Evolutionary conservation across 2,797 vertebrate species (phyloP).

Genomic region (Sparus aurata): DNA sequence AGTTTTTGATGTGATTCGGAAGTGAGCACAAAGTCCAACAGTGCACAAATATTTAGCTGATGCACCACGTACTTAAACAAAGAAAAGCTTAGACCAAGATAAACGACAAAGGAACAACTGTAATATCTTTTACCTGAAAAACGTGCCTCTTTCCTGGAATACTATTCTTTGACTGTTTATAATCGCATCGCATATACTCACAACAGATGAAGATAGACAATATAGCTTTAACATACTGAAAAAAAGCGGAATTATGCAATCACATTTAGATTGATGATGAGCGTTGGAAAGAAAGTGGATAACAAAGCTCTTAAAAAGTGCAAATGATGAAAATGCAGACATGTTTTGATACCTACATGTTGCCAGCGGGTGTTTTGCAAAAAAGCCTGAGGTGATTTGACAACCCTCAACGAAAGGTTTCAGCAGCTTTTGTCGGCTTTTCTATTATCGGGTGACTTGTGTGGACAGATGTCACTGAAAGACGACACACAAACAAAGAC

Average conservation of each 20-base stretch:
- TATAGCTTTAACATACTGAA: background rate
- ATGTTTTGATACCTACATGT: too few relatives aligned
- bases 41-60: background rate
- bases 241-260: background rate
- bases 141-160: background rate
- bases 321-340: too few relatives aligned
- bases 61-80: background rate
- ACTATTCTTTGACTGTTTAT: background rate
- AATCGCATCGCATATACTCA: background rate
- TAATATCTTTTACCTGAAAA: background rate
- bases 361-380: too few relatives aligned
- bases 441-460: background rate
- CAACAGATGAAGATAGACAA: background rate
- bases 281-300: background rate
- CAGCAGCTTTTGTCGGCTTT: slow-evolving; percentile 15
- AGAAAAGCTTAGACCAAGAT: background rate
- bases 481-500: background rate
- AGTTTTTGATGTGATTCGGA: background rate
- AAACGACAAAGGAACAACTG: too few relatives aligned
- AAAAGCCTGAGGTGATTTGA: background rate
- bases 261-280: background rate
- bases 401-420: background rate
- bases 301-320: too few relatives aligned
- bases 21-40: background rate
- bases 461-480: background rate